Conservation (phyloP, 2,888 invertebrate genomes). For the Drosophila meridionalis region DNA sequence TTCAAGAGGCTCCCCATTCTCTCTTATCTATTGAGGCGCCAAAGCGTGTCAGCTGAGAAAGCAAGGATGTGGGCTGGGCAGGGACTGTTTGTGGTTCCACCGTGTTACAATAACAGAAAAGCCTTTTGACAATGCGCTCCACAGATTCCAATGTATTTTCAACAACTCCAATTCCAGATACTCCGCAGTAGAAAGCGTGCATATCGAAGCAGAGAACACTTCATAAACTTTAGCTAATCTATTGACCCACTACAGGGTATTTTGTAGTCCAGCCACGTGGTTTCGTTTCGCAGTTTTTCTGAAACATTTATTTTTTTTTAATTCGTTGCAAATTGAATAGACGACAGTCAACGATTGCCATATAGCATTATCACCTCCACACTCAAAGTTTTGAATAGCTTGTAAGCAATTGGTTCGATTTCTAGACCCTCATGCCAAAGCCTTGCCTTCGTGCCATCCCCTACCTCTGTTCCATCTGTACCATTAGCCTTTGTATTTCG, state of each 20-base stretch:
- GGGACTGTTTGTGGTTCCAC: constrained; percentile 28
- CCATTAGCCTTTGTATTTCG: constrained; percentile 71
- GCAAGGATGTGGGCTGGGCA: constrained; percentile 3
- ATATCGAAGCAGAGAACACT: neutral
- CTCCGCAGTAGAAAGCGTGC: neutral
- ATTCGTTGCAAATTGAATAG: constrained; percentile 76
- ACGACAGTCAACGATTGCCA: constrained; percentile 64
- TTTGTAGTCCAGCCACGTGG: neutral
- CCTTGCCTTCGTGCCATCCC: neutral
- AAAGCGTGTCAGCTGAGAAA: constrained; percentile 71
- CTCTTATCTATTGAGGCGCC: constrained; percentile 72
- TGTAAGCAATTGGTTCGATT: constrained; percentile 66
- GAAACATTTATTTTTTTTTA: constrained; percentile 49
- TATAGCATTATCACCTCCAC: constrained; percentile 67
- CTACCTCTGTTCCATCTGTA: neutral
- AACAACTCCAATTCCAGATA: constrained; percentile 29
- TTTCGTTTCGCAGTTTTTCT: constrained; percentile 1
- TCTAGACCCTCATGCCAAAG: constrained; percentile 12
- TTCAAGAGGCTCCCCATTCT: constrained; percentile 54
- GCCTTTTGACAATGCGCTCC: constrained; percentile 71
- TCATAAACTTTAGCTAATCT: too few relatives aligned
- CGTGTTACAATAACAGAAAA: constrained; percentile 57
- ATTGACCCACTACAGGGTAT: constrained; percentile 1
- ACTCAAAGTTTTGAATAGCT: constrained; percentile 46
- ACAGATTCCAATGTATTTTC: constrained; percentile 62